A percentile compares a stretch with the other conserved stretches of the same genome.
phyloP scores from a whole-genome alignment of 2,888 invertebrate genomes.

The Macrophya annulata region DNA sequence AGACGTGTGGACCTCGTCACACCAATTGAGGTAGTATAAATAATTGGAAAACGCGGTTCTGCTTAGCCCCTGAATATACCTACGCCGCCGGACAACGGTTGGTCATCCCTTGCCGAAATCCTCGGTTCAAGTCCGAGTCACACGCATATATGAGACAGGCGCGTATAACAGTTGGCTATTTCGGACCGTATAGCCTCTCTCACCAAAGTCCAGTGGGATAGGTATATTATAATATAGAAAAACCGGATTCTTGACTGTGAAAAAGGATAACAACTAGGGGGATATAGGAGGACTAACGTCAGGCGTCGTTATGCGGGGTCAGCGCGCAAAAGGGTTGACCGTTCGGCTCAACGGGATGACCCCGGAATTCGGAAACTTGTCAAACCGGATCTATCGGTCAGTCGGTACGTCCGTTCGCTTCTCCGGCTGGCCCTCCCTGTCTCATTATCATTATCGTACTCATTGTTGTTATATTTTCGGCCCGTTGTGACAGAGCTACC shows the following conservation, averaged over 20 bases:
- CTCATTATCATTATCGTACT: slow-evolving; percentile 53
- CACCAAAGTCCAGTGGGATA: slow-evolving; percentile 6
- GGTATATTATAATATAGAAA: slow-evolving; percentile 43
- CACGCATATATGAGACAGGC: slow-evolving; percentile 15
- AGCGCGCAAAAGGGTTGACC: slow-evolving; percentile 63
- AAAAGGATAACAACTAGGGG: slow-evolving; percentile 48
- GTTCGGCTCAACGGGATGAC: slow-evolving; percentile 69
- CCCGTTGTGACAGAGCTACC: slow-evolving; percentile 38
- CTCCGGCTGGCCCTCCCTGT: slow-evolving; percentile 42
- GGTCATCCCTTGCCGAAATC: slow-evolving; percentile 44
- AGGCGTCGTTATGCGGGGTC: slow-evolving; percentile 62
- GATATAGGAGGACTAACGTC: slow-evolving; percentile 54
- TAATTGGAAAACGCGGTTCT: slow-evolving; percentile 11
- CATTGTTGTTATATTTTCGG: slow-evolving; percentile 37
- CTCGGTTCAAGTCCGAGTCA: slow-evolving; percentile 41
- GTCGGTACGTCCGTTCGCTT: slow-evolving; percentile 57
- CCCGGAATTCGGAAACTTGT: slow-evolving; percentile 79
- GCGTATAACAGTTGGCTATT: background rate
- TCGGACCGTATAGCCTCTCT: background rate
- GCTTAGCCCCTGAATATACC: background rate
- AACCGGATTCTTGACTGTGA: slow-evolving; percentile 44
- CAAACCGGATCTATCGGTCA: slow-evolving; percentile 80
- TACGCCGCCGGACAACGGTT: slow-evolving; percentile 45
- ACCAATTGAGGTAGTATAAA: background rate
- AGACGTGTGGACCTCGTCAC: slow-evolving; percentile 6